A percentile compares a stretch with the other conserved stretches of the same genome.
These are phyloP conservation scores for Tylochromis polylepis DNA, from an alignment of 2,113 vertebrate species.

Conservation along the genomic window DNA sequence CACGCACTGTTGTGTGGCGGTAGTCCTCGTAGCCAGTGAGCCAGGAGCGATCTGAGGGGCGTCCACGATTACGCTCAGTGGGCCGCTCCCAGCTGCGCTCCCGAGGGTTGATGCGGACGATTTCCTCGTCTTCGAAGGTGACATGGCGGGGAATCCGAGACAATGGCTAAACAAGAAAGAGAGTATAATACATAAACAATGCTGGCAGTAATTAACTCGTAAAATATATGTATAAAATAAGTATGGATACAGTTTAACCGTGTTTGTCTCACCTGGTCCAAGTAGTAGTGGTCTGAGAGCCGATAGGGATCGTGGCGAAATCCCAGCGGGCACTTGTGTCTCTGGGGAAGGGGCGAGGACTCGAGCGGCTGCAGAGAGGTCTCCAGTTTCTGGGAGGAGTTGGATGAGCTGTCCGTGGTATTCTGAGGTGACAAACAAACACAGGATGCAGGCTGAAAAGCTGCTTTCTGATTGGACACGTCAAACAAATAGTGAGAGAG, in stretches of 20 bases:
- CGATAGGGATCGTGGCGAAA: slow-evolving; percentile 83
- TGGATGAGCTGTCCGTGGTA: slow-evolving; percentile 78
- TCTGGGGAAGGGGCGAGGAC: slow-evolving; percentile 83
- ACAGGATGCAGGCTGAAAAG: slow-evolving; percentile 53
- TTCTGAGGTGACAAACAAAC: slow-evolving; percentile 72
- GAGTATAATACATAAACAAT: not conserved
- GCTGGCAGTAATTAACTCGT: not conserved
- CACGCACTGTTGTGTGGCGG: slow-evolving; percentile 86
- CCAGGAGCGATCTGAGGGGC: slow-evolving; percentile 79
- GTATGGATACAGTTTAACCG: not conserved
- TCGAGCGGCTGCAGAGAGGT: slow-evolving; percentile 79
- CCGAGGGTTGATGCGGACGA: slow-evolving; percentile 95
- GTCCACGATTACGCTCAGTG: slow-evolving; percentile 34
- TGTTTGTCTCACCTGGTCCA: slow-evolving; percentile 84
- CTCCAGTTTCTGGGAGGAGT: slow-evolving; percentile 77
- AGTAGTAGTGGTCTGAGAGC: slow-evolving; percentile 83
- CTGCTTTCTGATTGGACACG: slow-evolving; percentile 34
- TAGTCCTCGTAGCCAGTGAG: slow-evolving; percentile 96
- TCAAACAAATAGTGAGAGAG: slow-evolving; percentile 30
- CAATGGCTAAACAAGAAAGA: slow-evolving; percentile 47
- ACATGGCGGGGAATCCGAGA: slow-evolving; percentile 81
- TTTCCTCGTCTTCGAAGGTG: slow-evolving; percentile 94
- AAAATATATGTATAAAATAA: not conserved
- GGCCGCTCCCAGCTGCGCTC: slow-evolving; percentile 81
- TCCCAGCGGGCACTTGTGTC: slow-evolving; percentile 83